Base-by-base conservation (phyloP, 1,140 invertebrate species). In the Ostrea denselamellosa region DNA sequence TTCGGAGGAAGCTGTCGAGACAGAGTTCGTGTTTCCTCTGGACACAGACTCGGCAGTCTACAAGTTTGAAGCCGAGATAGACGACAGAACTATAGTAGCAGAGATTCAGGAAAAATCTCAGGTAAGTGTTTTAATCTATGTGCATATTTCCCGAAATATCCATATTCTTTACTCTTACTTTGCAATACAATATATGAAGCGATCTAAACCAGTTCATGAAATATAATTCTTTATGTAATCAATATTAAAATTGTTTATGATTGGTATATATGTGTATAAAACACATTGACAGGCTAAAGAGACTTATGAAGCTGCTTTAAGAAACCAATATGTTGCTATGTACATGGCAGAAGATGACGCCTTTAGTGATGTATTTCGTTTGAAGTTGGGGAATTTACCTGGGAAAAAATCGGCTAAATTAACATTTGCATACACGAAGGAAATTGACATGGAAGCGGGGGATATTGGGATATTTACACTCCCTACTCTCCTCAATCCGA, bases 281-380 rank as follows among this genome's bases (percentile, higher is more conserved):
- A 44, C 34, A 44, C n/a, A n/a, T n/a, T 87, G 71, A 65, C 28
- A 90, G 94, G 97, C 96, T 0, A 96, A 96, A 92, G 94, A 96
- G 89, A 96, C 96, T 44, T 97, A 97, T 92, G 94, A 96, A 58
- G 91, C 95, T 56, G 97, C 97, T 8, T 95, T 96, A 0, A 93
- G 94, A 3, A 94, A 94, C 54, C 96, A 96, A 8, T 92, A 96
- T 82, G 95, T 95, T 9, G 97, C 96, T 14, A 96, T 91, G 25
- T 83, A 91, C 28, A 83, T 92, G 25, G 71, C 86, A 54, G 90
- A 91, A 85, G 86, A 89, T 52, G 83, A 90, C 0, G 87, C 51
- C 7, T 52, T 87, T 65, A 77, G 89, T 14, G 92, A 92, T 89
- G 85, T 91, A 7, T 92, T 92, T 85, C 83, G 58, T 17, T 90